Conservation (phyloP, 1,140 invertebrate species). For the Papilio polytes region DNA sequence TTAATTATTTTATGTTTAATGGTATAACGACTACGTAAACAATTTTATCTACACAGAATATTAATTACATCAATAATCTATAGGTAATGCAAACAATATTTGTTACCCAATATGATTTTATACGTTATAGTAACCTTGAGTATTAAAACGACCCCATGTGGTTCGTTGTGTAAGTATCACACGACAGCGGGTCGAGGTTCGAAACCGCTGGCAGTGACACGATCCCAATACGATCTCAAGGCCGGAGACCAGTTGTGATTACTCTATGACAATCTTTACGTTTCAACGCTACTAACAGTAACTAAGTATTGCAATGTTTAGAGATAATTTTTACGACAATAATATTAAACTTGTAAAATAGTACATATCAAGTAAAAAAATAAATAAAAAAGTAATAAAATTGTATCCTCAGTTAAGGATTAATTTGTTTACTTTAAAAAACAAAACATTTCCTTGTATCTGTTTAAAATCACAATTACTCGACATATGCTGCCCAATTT, state of each 20-base stretch:
- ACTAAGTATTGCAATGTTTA: neutral
- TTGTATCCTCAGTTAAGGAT: neutral
- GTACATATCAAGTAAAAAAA: too few relatives aligned
- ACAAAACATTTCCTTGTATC: neutral
- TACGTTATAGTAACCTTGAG: neutral
- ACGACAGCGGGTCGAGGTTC: neutral
- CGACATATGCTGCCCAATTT: neutral
- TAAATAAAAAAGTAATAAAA: too few relatives aligned
- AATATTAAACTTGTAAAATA: too few relatives aligned
- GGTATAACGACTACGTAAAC: too few relatives aligned
- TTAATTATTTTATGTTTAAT: too few relatives aligned
- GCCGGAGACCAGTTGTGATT: constrained; percentile 12
- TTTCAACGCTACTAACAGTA: neutral
- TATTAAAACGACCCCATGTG: neutral
- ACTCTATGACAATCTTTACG: neutral
- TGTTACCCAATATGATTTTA: neutral
- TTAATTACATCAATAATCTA: neutral
- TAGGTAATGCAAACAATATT: neutral
- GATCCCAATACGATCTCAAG: constrained; percentile 11
- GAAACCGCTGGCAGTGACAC: neutral
- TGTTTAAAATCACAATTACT: neutral
- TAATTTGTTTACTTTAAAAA: neutral
- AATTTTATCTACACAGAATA: too few relatives aligned
- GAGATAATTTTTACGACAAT: too few relatives aligned
- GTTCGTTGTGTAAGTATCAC: neutral